Evolutionary conservation across 2,888 invertebrate species (phyloP).

Genomic region (Congeria kusceri): DNA sequence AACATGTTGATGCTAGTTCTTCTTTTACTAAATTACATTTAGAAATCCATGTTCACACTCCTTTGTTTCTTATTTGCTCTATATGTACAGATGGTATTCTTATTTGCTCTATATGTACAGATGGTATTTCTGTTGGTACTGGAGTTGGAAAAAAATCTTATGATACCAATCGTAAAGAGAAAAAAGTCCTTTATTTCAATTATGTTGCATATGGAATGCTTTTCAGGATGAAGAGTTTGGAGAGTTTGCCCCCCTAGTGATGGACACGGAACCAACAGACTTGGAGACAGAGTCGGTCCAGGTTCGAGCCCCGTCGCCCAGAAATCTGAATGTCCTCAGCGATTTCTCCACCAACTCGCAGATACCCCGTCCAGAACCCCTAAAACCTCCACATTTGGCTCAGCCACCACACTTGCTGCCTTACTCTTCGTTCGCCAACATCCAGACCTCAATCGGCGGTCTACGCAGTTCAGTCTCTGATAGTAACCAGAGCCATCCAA

Average conservation of each 20-base stretch:
- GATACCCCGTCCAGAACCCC: conserved; percentile 30
- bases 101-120: too few species aligned
- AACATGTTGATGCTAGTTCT: too few species aligned
- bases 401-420: too few species aligned
- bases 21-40: too few species aligned
- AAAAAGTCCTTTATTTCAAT: neutral
- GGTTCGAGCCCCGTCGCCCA: conserved; percentile 30
- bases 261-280: conserved; percentile 59
- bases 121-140: too few species aligned
- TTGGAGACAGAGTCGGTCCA: conserved; percentile 10
- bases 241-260: conserved; percentile 70
- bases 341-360: conserved; percentile 21
- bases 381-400: conserved; percentile 27
- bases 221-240: conserved; percentile 69
- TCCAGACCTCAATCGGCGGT: too few species aligned
- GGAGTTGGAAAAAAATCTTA: too few species aligned
- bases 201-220: neutral
- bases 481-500: neutral
- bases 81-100: too few species aligned
- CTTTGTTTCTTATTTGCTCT: too few species aligned
- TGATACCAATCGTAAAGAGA: too few species aligned
- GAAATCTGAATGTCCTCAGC: conserved; percentile 51
- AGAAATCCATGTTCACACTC: too few species aligned
- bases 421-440: too few species aligned
- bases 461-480: neutral